Conservation (phyloP, 2,888 invertebrate genomes). For the Diarsia rubi region DNA sequence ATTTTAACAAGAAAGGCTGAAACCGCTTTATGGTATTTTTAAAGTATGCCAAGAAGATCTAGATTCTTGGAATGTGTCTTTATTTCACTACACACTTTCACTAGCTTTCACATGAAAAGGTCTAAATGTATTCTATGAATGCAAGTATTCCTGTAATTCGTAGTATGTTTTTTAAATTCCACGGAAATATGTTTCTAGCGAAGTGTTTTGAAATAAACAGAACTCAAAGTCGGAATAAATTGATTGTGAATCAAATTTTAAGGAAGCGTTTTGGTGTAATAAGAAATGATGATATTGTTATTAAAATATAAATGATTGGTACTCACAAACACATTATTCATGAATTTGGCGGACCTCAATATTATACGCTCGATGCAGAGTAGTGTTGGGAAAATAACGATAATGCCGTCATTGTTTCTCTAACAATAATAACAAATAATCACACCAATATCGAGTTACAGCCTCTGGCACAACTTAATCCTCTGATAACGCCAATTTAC, state of each 20-base stretch:
- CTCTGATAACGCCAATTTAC: constrained; percentile 16
- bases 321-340: not conserved
- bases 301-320: not conserved
- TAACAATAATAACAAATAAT: constrained; percentile 40
- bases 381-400: constrained; percentile 26
- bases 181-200: not conserved
- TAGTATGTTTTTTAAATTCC: constrained; percentile 1
- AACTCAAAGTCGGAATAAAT: not conserved
- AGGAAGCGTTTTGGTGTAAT: not conserved
- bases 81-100: constrained; percentile 15
- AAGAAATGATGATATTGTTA: not conserved
- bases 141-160: constrained; percentile 7
- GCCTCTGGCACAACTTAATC: constrained; percentile 30
- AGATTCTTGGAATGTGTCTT: not conserved
- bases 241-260: not conserved
- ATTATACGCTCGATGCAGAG: constrained; percentile 1
- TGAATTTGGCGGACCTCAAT: not conserved
- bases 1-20: not conserved
- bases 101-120: not conserved
- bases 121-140: constrained; percentile 17
- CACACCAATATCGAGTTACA: constrained; percentile 11
- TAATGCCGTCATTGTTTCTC: constrained; percentile 24
- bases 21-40: not conserved
- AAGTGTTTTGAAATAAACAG: not conserved
- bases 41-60: not conserved